Evolutionary conservation across 2,888 invertebrate genomes (phyloP), one percentile per base, ranked within the genome.

Genomic region (Brenthis daphne): DNA sequence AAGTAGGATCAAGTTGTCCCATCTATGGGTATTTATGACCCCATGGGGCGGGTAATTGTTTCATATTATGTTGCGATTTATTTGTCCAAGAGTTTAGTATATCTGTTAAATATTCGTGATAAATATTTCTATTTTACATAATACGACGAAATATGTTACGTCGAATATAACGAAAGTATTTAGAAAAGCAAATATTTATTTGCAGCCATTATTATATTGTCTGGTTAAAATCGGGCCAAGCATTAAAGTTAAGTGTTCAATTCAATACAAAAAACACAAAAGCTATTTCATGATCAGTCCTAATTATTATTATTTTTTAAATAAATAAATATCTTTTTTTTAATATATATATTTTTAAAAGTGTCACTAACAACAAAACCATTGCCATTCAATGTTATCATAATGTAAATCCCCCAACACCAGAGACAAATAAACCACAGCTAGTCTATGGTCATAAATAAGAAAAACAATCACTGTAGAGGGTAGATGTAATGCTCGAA

Each of bases 1-100:
- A 73, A 70, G 70, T 74, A 61, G 82, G 83, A 79, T 82, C 82
- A 80, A 82, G 70, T 78, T 79, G 82, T 82, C 80, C 77, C 76
- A 74, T 50, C 66, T 73, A 74, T 74, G 69, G 80, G 78, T 81
- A 79, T 82, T 82, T 82, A 81, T 78, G 78, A 78, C 78, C 79
- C 75, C 73, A 60, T 55, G 68, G 68, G 57, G 63, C 55, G 72
- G 71, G 72, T 76, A 73, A 72, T 72, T 75, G 74, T 70, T 74
- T 68, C 68, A 72, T 74, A 70, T 74, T 72, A 72, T 73, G 73
- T 74, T 67, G 61, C 60, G 64, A 75, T 73, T 80, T 81, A 80
- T 80, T 79, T 20, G 37, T 8, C 76, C 29, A 55, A 65, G 65
- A 64, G 11, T 43, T 60, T 58, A 58, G 56, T 55, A 47, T 56